Conservation (phyloP, 2,888 invertebrate species). For the Apotomis turbidana region DNA sequence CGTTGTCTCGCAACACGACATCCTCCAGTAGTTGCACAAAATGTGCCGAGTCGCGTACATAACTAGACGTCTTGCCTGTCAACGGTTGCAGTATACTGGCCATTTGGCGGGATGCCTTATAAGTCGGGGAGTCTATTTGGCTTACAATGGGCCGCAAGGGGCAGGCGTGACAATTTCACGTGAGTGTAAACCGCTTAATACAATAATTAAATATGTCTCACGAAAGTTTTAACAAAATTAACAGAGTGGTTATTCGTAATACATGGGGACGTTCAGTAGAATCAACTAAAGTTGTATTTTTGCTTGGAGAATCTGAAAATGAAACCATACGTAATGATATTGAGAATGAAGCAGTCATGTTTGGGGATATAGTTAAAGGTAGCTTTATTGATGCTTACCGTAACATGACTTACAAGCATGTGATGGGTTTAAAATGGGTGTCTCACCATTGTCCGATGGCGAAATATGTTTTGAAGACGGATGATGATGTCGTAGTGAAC, state of each 20-base stretch:
- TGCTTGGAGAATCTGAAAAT: constrained; percentile 81
- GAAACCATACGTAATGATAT: constrained; percentile 74
- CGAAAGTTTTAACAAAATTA: no score
- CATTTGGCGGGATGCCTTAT: no score
- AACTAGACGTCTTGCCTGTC: no score
- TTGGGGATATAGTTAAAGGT: constrained; percentile 90
- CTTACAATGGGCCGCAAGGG: no score
- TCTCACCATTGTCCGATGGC: constrained; percentile 87
- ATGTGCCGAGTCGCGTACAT: no score
- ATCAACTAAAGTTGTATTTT: constrained; percentile 85
- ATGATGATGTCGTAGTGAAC: constrained; percentile 91
- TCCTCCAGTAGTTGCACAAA: no score
- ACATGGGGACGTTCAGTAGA: constrained; percentile 88
- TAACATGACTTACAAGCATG: constrained; percentile 93
- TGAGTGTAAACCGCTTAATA: no score
- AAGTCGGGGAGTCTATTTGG: no score
- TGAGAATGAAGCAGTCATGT: constrained; percentile 79
- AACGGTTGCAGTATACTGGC: no score
- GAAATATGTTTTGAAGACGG: constrained; percentile 87
- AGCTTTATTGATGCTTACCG: constrained; percentile 90
- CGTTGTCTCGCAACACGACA: no score
- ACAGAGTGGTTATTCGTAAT: constrained; percentile 87
- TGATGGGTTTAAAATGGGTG: constrained; percentile 92
- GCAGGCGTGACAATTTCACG: no score
- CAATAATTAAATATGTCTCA: no score